Evolutionary conservation across 1,140 invertebrate genomes (phyloP), one percentile per base, ranked within the genome.

Genomic region (Euura lappo): DNA sequence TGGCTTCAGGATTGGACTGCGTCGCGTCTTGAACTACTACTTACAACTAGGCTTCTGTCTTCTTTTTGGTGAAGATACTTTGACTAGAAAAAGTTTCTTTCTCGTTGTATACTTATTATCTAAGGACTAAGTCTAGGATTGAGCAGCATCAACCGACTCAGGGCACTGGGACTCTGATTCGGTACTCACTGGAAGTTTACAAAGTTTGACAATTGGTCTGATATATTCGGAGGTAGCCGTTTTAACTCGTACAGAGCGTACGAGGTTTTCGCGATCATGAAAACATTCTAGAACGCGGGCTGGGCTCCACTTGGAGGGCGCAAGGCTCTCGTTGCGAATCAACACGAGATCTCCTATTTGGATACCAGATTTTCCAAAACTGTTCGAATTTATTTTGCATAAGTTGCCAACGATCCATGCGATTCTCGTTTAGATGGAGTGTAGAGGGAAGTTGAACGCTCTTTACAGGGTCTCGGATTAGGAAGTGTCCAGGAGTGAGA

Each of bases 401-500:
- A 65, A 71, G 51, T 42, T 71, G 70, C 70, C 42, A 71, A 45
- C 70, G 70, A 8, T 60, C 65, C n/a, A 71, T n/a, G 2, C 51
- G 70, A 44, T 64, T 64, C 10, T 47, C 45, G 13, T 5, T 43
- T 3, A 71, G 2, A 28, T 64, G 10, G 47, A 71, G 44, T 5
- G 46, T 28, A n/a, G 46, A 70, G 28, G 71, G 71, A 72, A 77
- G 75, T 42, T 76, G 74, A 2, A 75, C n/a, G 10, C 77, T 69
- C 7, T 71, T 5, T 6, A 72, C 42, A 28, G 80, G 45, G 64
- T 75, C 69, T 7, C 73, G 76, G 6, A 78, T 78, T 42, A 84
- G 69, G 64, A 84, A 81, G 45, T 83, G 80, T 1, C 75, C 76
- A 68, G 79, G 81, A 10, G 79, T 80, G 1, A 81, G 67, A 6